Conservation (phyloP, 2,888 invertebrate genomes). For the Leuctra nigra region DNA sequence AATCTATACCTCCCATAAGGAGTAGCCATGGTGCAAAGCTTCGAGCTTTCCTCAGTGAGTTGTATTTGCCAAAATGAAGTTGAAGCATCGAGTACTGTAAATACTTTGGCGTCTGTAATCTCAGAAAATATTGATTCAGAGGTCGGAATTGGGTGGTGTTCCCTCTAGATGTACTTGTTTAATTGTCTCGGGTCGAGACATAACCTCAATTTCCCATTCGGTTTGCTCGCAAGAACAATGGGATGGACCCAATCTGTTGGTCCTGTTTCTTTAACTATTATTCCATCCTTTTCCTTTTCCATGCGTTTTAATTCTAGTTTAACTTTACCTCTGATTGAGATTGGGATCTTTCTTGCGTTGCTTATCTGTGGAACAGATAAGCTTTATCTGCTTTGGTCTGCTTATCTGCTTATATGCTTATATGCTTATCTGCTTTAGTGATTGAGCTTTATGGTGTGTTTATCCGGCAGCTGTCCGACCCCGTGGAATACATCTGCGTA, state of each 20-base stretch:
- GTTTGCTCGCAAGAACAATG: slow-evolving; percentile 5
- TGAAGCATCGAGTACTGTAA: slow-evolving; percentile 20
- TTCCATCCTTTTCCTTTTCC: neutral
- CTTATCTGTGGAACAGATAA: neutral
- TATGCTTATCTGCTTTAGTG: too few species aligned
- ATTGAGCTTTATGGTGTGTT: too few species aligned
- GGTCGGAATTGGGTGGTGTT: slow-evolving; percentile 7
- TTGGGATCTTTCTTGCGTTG: neutral
- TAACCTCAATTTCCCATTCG: slow-evolving; percentile 12
- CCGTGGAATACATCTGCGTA: neutral
- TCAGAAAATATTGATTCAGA: neutral
- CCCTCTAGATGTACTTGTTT: neutral
- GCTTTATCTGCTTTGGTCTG: too few species aligned
- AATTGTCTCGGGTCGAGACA: slow-evolving; percentile 15
- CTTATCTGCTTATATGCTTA: too few species aligned
- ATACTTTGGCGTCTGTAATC: neutral
- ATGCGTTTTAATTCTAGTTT: neutral
- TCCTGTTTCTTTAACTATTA: neutral
- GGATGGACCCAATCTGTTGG: slow-evolving; percentile 15
- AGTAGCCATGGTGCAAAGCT: slow-evolving; percentile 21
- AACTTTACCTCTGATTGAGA: neutral
- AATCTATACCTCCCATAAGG: slow-evolving; percentile 22
- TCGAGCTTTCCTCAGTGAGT: slow-evolving; percentile 8
- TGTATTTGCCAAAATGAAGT: slow-evolving; percentile 17
- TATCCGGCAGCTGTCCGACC: too few species aligned